Base-by-base conservation (phyloP, 2,113 vertebrate species). In the Corynorhinus townsendii region DNA sequence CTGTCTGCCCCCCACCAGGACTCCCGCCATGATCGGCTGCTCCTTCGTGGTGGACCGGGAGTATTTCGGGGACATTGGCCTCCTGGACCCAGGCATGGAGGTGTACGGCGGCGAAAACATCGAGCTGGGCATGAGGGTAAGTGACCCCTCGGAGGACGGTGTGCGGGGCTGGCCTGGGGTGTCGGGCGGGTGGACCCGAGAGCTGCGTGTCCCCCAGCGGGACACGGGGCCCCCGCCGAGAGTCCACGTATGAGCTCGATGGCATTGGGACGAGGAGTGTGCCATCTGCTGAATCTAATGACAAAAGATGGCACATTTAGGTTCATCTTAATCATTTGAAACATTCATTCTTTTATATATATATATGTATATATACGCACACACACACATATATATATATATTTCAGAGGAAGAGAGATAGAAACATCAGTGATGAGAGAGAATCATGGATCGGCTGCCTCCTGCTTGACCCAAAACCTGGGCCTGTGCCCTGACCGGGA, bases 71-170 rank as follows among this genome's bases (percentile, higher is more conserved):
- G 99, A 99, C 95, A 99, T 99, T 1, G 99, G 99, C 43, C 98
- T 99, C 83, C 98, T 99, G 69, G 99, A 99, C 97, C 99, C 99
- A 0, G 99, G 99, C 59, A 99, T 99, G 99, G 99, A 99, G 97
- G 99, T 99, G 69, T 99, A 99, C 0, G 99, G 99, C 2, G 99
- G 99, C 5, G 99, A 99, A 96, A 99, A 99, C 97, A 99, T 99
- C 7, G 99, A 99, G 86, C 98, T 99, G 10, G 99, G 99, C 97
- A 99, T 99, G 99, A 98, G 99, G 98, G 99, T 99, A 97, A 99
- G 99, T 71, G 54, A 3, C 4, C 35, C 5, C 30, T 7, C 1
- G 26, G 24, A 16, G 40, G 24, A 14, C 7, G 7, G 22, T 40
- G 38, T 28, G 47, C 4, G 24, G 73, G 30, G 73, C 16, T 9